Conservation (phyloP, 2,797 vertebrate genomes). For the Synaphobranchus kaupii region DNA sequence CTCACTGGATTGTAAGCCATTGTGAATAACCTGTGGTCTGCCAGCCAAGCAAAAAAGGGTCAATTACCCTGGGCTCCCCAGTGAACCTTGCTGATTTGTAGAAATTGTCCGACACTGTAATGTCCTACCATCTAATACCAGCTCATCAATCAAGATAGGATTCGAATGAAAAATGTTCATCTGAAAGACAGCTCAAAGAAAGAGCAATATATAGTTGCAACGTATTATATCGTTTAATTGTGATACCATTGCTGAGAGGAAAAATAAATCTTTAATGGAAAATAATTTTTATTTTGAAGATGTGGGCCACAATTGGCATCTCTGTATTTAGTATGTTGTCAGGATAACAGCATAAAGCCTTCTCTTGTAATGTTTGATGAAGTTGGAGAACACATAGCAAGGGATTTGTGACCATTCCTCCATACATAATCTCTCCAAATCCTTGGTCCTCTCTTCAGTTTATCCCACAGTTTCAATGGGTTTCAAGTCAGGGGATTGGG, state of each 20-base stretch:
- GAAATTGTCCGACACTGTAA: constrained; percentile 48
- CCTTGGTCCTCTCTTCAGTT: no score
- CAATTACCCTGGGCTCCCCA: constrained; percentile 15
- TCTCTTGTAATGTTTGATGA: no score
- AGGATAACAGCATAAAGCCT: no score
- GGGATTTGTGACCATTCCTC: no score
- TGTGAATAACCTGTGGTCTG: constrained; percentile 28
- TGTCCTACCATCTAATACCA: constrained; percentile 51
- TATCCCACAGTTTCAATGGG: no score
- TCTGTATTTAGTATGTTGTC: no score
- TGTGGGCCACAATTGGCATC: background rate
- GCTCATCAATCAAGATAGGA: constrained; percentile 71
- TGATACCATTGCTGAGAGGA: no score
- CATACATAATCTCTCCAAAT: no score
- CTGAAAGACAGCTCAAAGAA: constrained; percentile 26
- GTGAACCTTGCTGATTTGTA: constrained; percentile 59
- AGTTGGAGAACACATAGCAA: no score
- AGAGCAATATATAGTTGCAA: constrained; percentile 6
- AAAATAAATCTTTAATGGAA: no score
- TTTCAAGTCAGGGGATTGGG: no score
- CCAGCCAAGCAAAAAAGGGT: constrained; percentile 25
- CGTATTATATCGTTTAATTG: no score
- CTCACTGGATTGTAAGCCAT: constrained; percentile 1
- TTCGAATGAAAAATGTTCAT: constrained; percentile 66
- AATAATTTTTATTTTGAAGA: background rate